phyloP scores from a whole-genome alignment of 2,888 invertebrate species.

The Euspilapteryx auroguttella region DNA sequence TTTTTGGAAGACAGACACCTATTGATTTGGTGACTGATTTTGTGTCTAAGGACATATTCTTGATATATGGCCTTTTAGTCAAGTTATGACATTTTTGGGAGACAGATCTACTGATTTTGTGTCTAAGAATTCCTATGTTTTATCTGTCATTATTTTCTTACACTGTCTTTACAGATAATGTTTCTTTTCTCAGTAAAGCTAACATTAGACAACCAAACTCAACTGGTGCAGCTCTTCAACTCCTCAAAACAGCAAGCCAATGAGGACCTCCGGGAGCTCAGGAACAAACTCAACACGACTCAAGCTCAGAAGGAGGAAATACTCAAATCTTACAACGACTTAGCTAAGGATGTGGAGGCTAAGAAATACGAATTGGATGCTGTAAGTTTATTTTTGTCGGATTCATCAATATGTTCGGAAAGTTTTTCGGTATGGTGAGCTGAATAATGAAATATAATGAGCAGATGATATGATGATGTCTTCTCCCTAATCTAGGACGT shows the following conservation, averaged over 20 bases:
- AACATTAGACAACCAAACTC: slow-evolving; percentile 14
- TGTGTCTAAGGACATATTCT: no score
- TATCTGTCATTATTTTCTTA: no score
- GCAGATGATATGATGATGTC: no score
- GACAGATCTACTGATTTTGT: no score
- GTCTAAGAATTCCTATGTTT: no score
- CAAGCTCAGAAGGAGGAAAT: slow-evolving; percentile 12
- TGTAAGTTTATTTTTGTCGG: slow-evolving; percentile 9
- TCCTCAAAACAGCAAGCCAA: slow-evolving; percentile 14
- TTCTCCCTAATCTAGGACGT: no score
- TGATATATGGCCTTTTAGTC: no score
- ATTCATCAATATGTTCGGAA: not conserved
- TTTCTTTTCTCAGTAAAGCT: slow-evolving; percentile 17
- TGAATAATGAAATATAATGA: no score
- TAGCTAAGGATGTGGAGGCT: slow-evolving; percentile 12
- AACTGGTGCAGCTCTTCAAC: slow-evolving; percentile 13
- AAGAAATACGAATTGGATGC: slow-evolving; percentile 11
- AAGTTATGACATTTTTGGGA: no score
- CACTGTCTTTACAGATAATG: no score
- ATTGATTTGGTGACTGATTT: no score
- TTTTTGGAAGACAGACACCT: no score
- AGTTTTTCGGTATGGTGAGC: not conserved
- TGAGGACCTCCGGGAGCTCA: slow-evolving; percentile 11
- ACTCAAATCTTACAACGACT: slow-evolving; percentile 10
- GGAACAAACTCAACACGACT: slow-evolving; percentile 9